These are phyloP conservation scores for Disparrhopalites patrizii DNA, from an alignment of 2,888 invertebrate species.

Conservation along the genomic window DNA sequence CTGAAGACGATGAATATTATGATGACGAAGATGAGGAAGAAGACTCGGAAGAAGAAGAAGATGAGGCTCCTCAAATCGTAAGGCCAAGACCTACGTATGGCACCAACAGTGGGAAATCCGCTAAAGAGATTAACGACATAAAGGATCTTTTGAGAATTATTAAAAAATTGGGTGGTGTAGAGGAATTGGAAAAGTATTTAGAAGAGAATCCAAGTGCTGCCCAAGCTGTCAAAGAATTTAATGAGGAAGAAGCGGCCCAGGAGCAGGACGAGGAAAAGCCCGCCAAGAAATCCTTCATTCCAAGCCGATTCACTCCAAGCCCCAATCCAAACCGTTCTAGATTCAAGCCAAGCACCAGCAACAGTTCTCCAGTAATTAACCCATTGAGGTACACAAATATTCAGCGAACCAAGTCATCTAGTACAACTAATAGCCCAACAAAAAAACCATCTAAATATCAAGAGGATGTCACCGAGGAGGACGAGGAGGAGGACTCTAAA, in stretches of 20 bases:
- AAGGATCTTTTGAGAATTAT: constrained; percentile 44
- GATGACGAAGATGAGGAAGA: constrained; percentile 58
- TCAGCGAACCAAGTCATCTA: constrained; percentile 33
- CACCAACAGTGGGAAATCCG: constrained; percentile 38
- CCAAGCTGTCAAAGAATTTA: constrained; percentile 42
- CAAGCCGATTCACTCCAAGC: constrained; percentile 39
- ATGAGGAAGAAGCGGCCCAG: constrained; percentile 22
- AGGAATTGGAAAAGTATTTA: constrained; percentile 66
- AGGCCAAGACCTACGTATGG: constrained; percentile 20
- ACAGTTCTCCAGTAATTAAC: constrained; percentile 7
- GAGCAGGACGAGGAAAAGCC: constrained; percentile 13
- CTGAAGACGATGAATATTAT: constrained; percentile 50
- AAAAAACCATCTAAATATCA: neutral
- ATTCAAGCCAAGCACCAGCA: constrained; percentile 12
- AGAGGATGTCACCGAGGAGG: constrained; percentile 32
- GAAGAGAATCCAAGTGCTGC: constrained; percentile 48
- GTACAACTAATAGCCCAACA: neutral
- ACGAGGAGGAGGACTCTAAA: constrained; percentile 30
- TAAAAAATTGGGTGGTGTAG: constrained; percentile 63
- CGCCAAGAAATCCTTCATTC: constrained; percentile 28
- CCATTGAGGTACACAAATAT: constrained; percentile 44
- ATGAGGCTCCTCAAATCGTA: constrained; percentile 30
- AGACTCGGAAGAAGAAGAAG: constrained; percentile 50
- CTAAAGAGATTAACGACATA: constrained; percentile 46
- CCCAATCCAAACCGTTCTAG: constrained; percentile 12